phyloP scores from a whole-genome alignment of 2,113 vertebrate genomes.

The Arothron firmamentum region DNA sequence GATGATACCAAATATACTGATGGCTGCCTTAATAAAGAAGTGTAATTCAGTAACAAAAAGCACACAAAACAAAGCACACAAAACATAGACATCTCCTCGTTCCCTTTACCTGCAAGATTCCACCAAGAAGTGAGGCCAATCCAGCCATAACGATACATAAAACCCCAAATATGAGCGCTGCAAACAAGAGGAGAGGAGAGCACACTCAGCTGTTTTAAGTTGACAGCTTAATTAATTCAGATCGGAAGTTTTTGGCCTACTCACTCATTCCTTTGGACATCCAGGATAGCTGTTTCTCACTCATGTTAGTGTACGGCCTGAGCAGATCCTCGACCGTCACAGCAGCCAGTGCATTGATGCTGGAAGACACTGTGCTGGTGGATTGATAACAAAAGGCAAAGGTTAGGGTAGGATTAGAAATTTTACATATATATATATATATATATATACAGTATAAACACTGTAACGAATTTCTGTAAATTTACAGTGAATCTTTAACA shows the following conservation, averaged over 20 bases:
- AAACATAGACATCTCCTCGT: not conserved
- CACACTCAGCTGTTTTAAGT: not conserved
- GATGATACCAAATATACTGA: conserved; percentile 74
- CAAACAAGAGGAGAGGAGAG: not conserved
- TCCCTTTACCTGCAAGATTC: conserved; percentile 73
- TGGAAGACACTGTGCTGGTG: conserved; percentile 85
- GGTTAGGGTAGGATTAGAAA: too few relatives aligned
- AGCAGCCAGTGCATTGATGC: conserved; percentile 83
- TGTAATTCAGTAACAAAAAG: not conserved
- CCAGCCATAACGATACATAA: conserved; percentile 78
- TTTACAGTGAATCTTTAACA: too few relatives aligned
- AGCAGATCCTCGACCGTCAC: conserved; percentile 85
- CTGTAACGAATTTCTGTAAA: too few relatives aligned
- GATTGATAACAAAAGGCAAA: not conserved
- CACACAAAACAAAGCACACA: too few relatives aligned
- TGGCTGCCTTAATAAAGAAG: conserved; percentile 59
- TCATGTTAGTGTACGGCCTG: conserved; percentile 70
- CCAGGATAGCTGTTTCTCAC: conserved; percentile 78
- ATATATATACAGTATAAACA: too few relatives aligned
- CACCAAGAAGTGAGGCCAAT: conserved; percentile 75
- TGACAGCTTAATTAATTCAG: not conserved
- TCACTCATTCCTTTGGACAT: conserved; percentile 81
- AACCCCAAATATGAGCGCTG: conserved; percentile 74
- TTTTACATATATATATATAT: not conserved
- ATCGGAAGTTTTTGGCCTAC: conserved; percentile 28